Base-by-base conservation (phyloP, 2,888 invertebrate genomes). In the Terebella lapidaria region DNA sequence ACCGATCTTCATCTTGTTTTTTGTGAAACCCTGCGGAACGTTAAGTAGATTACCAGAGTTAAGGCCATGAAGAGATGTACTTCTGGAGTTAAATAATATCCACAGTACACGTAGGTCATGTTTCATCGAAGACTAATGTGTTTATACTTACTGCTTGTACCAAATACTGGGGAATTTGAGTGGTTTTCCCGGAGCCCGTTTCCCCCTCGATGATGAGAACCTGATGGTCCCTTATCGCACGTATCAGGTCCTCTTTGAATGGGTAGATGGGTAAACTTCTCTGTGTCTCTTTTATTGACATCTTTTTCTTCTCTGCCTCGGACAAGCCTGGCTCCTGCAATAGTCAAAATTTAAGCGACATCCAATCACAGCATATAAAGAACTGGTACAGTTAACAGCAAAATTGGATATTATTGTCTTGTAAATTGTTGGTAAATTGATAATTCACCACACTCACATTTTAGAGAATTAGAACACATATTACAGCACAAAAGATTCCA, bases 201-300 rank as follows among this genome's bases (percentile, higher is more conserved):
- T 85, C 97, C 58, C 99, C 99, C 83, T 95, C 95, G 64, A 97
- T 92, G 70, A 97, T 96, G 26, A 97, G 83, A 67, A 94, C 86
- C 84, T 87, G 78, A 63, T 79, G 77, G 28, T 72, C 71, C 73
- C 83, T 86, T n/a, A 99, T 90, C 15, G 99, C 96, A 53, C 24
- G 26, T 29, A 56, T 10, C 25, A 62, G 51, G 76, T 92, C 89
- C 49, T 91, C 86, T 76, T 86, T 87, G 75, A 95, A 99, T 0
- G 93, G 92, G 83, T 86, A 99, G 57, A 99, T 93, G 0, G 99
- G 99, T 58, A 99, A 83, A 65, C 92, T 93, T 75, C 85, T 88
- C 72, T 94, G 89, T 0, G 94, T 94, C 83, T 99, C 97, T 73
- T 90, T 89, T 67, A 99, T 89, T 1, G 88, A 87, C 83, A 77